phyloP scores from a whole-genome alignment of 2,888 invertebrate species.

The Anoncus sp. region DNA sequence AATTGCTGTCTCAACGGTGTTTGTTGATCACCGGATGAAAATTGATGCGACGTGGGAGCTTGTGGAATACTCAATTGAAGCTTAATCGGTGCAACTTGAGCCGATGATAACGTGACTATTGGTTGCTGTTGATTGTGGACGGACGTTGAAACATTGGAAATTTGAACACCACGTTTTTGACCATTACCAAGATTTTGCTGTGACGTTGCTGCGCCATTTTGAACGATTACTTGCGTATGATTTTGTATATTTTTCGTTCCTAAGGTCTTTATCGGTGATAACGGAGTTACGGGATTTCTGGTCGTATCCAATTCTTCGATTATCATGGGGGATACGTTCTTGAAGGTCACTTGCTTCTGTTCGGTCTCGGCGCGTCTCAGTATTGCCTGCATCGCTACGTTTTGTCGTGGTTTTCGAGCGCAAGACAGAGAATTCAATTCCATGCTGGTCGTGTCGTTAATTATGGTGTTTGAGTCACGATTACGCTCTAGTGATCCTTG shows the following conservation, averaged over 20 bases:
- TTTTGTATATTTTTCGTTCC: constrained; percentile 61
- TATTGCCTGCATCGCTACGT: constrained; percentile 92
- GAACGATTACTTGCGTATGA: constrained; percentile 19
- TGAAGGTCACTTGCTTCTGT: constrained; percentile 86
- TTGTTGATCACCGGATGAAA: constrained; percentile 39
- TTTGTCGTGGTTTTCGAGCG: constrained; percentile 85
- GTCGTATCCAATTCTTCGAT: constrained; percentile 71
- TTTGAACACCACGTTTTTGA: constrained; percentile 20
- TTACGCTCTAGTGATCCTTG: constrained; percentile 89
- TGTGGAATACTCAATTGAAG: constrained; percentile 46
- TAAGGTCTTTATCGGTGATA: constrained; percentile 61
- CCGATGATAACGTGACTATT: constrained; percentile 26
- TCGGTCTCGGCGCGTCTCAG: constrained; percentile 89
- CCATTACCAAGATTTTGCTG: constrained; percentile 43
- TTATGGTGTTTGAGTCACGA: constrained; percentile 80
- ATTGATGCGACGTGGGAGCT: constrained; percentile 47
- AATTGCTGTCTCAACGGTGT: constrained; percentile 51
- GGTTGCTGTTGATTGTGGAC: constrained; percentile 37
- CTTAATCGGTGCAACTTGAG: constrained; percentile 55
- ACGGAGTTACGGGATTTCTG: constrained; percentile 40
- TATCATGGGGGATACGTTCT: constrained; percentile 77
- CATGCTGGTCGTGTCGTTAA: constrained; percentile 67
- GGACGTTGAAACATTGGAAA: constrained; percentile 38
- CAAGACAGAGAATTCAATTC: constrained; percentile 68
- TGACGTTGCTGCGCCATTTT: constrained; percentile 38